Conservation (phyloP, 2,888 invertebrate genomes). For the Tiphia femorata region DNA sequence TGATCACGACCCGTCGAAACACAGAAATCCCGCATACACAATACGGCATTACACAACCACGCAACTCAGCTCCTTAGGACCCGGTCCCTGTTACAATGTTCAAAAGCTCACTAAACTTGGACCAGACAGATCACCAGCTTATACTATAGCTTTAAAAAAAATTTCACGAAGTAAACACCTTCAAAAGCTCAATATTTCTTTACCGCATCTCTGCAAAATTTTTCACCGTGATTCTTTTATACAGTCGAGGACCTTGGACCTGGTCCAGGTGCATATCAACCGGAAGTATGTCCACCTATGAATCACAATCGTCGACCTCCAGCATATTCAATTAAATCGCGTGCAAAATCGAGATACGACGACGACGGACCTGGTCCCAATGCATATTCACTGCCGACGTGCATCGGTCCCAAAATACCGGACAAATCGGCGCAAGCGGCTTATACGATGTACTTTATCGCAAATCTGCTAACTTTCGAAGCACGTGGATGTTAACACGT, state of each 20-base stretch:
- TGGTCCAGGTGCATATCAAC: slow-evolving; percentile 77
- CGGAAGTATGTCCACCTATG: slow-evolving; percentile 72
- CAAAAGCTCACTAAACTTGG: slow-evolving; percentile 70
- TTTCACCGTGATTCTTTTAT: slow-evolving; percentile 1
- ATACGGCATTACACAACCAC: slow-evolving; percentile 65
- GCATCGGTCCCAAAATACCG: slow-evolving; percentile 71
- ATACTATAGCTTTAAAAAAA: slow-evolving; percentile 70
- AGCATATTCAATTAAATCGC: slow-evolving; percentile 72
- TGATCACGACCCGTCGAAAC: slow-evolving; percentile 75
- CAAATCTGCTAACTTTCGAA: no score
- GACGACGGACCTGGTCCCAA: slow-evolving; percentile 74
- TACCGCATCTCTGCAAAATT: no score
- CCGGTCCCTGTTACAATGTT: slow-evolving; percentile 71
- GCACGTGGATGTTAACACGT: background rate
- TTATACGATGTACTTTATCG: slow-evolving; percentile 70
- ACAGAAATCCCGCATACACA: slow-evolving; percentile 76
- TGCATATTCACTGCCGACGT: slow-evolving; percentile 72
- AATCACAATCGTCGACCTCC: slow-evolving; percentile 72
- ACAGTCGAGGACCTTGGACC: slow-evolving; percentile 66
- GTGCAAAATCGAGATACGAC: slow-evolving; percentile 58
- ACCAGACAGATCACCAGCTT: slow-evolving; percentile 71
- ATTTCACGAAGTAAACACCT: slow-evolving; percentile 38
- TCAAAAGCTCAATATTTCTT: no score
- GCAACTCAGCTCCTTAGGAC: slow-evolving; percentile 57
- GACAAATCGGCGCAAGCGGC: slow-evolving; percentile 70